Evolutionary conservation across 2,797 vertebrate genomes (phyloP).

Genomic region (Ambastaia sidthimunki): DNA sequence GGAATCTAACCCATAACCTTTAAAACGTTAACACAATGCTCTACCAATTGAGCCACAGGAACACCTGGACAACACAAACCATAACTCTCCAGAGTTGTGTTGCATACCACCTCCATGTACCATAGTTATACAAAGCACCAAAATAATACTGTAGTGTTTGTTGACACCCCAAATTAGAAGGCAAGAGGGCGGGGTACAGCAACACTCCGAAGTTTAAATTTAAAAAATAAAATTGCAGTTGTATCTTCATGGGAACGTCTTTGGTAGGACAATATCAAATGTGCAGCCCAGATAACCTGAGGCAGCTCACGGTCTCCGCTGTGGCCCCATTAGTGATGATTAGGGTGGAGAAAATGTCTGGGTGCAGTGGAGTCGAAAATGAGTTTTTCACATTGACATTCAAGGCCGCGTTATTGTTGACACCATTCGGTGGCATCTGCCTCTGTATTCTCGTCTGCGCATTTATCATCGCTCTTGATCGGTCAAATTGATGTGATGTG

Average conservation of each 20-base stretch:
- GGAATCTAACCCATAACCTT: too few species aligned
- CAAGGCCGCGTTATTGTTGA: constrained; percentile 49
- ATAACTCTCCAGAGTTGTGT: too few species aligned
- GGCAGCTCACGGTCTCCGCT: constrained; percentile 35
- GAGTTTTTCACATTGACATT: constrained; percentile 51
- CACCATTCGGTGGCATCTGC: constrained; percentile 43
- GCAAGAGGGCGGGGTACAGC: not conserved
- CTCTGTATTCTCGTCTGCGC: constrained; percentile 23
- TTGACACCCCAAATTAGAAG: too few species aligned
- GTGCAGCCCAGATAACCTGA: constrained; percentile 25
- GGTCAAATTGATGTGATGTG: constrained; percentile 30
- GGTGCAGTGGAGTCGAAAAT: constrained; percentile 50
- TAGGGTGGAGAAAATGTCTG: constrained; percentile 44
- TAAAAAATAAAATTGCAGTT: not conserved
- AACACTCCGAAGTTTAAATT: not conserved
- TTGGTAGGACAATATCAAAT: constrained; percentile 37
- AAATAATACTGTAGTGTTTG: too few species aligned
- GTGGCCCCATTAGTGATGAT: constrained; percentile 46
- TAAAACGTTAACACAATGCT: too few species aligned
- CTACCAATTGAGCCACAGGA: too few species aligned
- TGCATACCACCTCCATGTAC: too few species aligned
- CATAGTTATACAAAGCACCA: too few species aligned
- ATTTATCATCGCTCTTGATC: constrained; percentile 33
- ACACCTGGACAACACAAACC: too few species aligned
- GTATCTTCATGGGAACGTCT: not conserved